Conservation (phyloP, 2,888 invertebrate species). For the Thysanoteuthis rhombus region DNA sequence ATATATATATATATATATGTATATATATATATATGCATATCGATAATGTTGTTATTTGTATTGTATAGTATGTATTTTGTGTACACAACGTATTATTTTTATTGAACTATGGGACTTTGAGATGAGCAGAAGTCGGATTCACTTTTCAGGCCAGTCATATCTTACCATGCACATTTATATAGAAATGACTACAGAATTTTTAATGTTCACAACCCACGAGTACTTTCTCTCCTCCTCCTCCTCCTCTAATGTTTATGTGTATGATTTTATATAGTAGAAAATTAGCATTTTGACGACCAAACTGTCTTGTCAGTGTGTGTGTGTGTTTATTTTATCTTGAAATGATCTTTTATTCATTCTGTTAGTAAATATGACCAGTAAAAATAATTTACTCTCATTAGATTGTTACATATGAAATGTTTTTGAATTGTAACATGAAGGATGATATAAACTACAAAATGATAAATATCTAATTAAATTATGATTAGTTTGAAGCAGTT, state of each 20-base stretch:
- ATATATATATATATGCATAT: background rate
- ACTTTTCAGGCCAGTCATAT: background rate
- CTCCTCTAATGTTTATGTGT: background rate
- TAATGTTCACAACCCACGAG: background rate
- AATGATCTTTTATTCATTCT: too few species aligned
- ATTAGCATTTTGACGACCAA: too few species aligned
- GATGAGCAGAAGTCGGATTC: background rate
- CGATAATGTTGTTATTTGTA: background rate
- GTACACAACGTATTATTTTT: background rate
- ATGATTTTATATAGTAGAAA: too few species aligned
- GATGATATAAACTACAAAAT: too few species aligned
- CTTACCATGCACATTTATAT: background rate
- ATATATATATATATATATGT: background rate
- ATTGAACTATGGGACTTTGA: background rate
- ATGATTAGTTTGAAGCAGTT: too few species aligned
- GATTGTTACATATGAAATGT: too few species aligned
- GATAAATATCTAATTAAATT: too few species aligned
- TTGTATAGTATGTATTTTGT: background rate
- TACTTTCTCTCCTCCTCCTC: background rate
- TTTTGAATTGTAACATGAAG: too few species aligned
- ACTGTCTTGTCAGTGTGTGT: too few species aligned
- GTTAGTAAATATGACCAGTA: too few species aligned
- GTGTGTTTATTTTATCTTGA: too few species aligned
- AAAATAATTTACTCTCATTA: too few species aligned
- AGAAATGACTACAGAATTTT: background rate